Evolutionary conservation across 2,113 vertebrate species (phyloP), one percentile per base, ranked within the genome.

Genomic region (Lamprotornis superbus): DNA sequence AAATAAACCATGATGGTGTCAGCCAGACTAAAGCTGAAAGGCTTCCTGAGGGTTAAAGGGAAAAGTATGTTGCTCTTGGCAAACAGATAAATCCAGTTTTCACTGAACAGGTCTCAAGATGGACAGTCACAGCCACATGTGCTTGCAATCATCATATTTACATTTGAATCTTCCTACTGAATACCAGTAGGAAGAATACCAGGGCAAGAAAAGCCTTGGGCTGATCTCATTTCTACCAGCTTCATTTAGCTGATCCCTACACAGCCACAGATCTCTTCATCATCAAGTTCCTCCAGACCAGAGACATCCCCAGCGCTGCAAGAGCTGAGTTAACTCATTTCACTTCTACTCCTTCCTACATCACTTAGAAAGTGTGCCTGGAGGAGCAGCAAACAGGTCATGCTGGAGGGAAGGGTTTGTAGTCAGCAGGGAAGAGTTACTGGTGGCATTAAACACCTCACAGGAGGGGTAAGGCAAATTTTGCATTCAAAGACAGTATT

Each of bases 21-120:
- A 3, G 55, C 64, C 9, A 4, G 68, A 59, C 47, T 85, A 60
- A 94, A 85, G 74, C 55, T 77, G 71, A 67, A 95, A 96, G 46
- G 57, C 50, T 95, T 89, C 76, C 56, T 71, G 44, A 87, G 86
- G 86, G 94, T 93, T 95, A 94, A 97, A 93, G n/a, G 37, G 75
- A 93, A 92, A 94, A 87, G 33, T 4, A 10, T 90, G 73, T 95
- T 94, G 50, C 47, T 96, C 65, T 94, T 95, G 95, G 96, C 94
- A 94, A 92, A 89, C 47, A 63, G 46, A 79, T 79, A 86, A 93
- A 69, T 52, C 33, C 22, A 65, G 44, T 85, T 80, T 85, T 74
- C 42, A 60, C 44, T 75, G 80, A 92, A 85, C 63, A 87, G 67
- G 79, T 91, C 85, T 83, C 78, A 91, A 85, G 63, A 86, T 21